Conservation (phyloP, 1,140 invertebrate species). For the Bombus waltoni region DNA sequence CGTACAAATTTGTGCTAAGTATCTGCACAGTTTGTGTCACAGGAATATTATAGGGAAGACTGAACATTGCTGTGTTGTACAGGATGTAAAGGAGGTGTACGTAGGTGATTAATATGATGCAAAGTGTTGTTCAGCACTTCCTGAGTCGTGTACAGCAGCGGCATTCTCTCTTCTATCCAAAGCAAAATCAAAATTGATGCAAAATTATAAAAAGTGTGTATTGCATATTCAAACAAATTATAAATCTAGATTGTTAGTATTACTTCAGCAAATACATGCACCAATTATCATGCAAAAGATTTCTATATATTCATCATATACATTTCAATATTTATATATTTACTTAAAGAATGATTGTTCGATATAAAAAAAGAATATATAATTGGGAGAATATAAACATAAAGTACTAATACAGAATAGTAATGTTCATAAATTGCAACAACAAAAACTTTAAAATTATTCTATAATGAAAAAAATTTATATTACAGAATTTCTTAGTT, state of each 20-base stretch:
- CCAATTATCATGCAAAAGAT: slow-evolving; percentile 15
- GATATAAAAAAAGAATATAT: not conserved
- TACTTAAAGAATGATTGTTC: not conserved
- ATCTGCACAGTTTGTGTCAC: slow-evolving; percentile 55
- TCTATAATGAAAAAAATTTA: not conserved
- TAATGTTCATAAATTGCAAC: not conserved
- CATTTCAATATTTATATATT: slow-evolving; percentile 1
- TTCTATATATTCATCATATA: not conserved
- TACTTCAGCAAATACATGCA: slow-evolving; percentile 28
- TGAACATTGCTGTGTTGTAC: slow-evolving; percentile 75
- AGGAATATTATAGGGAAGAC: slow-evolving; percentile 70
- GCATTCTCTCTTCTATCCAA: slow-evolving; percentile 81
- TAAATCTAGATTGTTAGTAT: slow-evolving; percentile 35
- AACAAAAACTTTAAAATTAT: not conserved
- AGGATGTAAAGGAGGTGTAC: slow-evolving; percentile 77
- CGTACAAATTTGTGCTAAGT: slow-evolving; percentile 61
- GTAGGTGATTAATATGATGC: slow-evolving; percentile 78
- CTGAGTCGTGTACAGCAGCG: slow-evolving; percentile 81
- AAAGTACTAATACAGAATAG: not conserved
- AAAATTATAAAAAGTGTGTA: slow-evolving; percentile 72
- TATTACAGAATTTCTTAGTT: not conserved
- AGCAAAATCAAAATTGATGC: slow-evolving; percentile 74
- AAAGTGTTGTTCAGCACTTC: slow-evolving; percentile 82
- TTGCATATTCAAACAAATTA: slow-evolving; percentile 47
- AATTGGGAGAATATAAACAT: not conserved